Base-by-base conservation (phyloP, 1,140 invertebrate genomes). In the Anadara kagoshimensis region DNA sequence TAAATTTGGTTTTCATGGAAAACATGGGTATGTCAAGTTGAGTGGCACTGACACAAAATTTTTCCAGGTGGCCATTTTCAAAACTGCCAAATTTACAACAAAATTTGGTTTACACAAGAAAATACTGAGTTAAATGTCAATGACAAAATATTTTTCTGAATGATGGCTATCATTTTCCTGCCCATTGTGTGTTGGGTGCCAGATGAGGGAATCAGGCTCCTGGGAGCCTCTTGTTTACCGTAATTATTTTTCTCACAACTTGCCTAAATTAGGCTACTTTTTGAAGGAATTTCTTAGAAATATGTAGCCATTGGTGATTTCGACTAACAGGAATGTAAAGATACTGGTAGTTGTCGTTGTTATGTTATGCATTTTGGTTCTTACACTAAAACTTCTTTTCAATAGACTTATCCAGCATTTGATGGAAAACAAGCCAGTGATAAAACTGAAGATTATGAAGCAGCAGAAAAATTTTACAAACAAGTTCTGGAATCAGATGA, bases 391-490 rank as follows among this genome's bases (percentile, higher is more conserved):
- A 69, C 8, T 68, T 26, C 41, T 56, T 54, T 66, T 22, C 91
- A 94, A 70, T 91, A 95, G 91, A 90, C 91, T 5, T 94, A 93
- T 87, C 93, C 93, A 36, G 85, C 92, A 64, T 65, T 77, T 11
- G 67, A 79, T 53, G 87, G 90, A 29, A 89, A 89, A 67, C 86
- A 91, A 61, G 85, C 94, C n/a, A 89, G 93, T 61, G 92, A 92
- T 16, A 87, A 90, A 56, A 87, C 91, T 56, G 87, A 91, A 22
- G 94, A 97, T 82, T 97, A 96, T 91, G 86, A 90, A 57, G 93
- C 96, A 90, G 94, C 94, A 12, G 51, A 85, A 73, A 87, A 92
- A 14, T 56, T 77, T 63, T 92, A 92, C 85, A 57, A 76, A 45
- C 53, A 69, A 58, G 54, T 69, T 8, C 53, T 64, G 22, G 22